Percentiles rank a stretch among this genome's conserved stretches.
phyloP scores from a whole-genome alignment of 2,113 vertebrate species.

The Lampris incognitus region DNA sequence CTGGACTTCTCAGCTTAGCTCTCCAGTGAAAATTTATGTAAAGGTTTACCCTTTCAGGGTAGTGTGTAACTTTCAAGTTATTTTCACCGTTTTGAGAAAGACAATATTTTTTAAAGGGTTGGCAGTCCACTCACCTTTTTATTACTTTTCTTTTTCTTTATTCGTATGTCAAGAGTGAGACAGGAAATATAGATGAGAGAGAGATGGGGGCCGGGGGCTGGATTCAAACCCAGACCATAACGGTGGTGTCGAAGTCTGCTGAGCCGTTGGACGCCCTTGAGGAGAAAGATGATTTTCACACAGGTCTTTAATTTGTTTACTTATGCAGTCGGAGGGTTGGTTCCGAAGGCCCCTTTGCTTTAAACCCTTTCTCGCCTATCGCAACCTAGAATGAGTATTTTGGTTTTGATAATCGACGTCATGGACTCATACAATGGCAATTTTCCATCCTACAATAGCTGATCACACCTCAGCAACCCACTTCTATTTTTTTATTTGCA shows the following conservation, averaged over 20 bases:
- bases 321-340: not conserved
- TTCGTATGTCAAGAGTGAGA: too few species aligned
- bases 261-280: too few species aligned
- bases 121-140: too few species aligned
- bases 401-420: slow-evolving; percentile 13
- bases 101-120: not conserved
- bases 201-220: too few species aligned
- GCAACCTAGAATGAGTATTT: too few species aligned
- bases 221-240: too few species aligned
- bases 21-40: slow-evolving; percentile 32
- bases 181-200: too few species aligned
- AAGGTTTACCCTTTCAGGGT: not conserved
- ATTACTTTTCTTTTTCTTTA: too few species aligned
- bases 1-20: slow-evolving; percentile 24
- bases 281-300: too few species aligned
- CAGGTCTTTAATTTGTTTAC: not conserved
- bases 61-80: not conserved
- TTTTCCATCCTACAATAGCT: not conserved
- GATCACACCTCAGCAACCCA: not conserved
- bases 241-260: too few species aligned
- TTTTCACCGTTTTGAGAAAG: not conserved
- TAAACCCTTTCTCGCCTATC: too few species aligned
- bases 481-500: not conserved
- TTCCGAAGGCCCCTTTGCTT: not conserved
- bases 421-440: slow-evolving; percentile 6